Base-by-base conservation (phyloP, 23 tunicate genomes). In the Ciona savignyi region DNA sequence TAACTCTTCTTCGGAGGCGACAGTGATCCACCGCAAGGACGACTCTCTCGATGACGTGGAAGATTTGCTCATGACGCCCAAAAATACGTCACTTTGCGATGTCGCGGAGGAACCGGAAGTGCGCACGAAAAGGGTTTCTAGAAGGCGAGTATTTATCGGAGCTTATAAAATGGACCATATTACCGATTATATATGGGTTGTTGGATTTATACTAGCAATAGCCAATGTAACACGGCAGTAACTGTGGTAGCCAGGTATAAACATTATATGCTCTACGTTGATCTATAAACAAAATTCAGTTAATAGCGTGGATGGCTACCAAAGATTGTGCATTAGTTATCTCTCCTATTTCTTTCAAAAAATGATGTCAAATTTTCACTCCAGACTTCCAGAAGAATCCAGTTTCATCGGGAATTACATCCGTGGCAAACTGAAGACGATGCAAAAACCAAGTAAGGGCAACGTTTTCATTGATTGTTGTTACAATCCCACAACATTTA, bases 11-110 rank as follows among this genome's bases (percentile, higher is more conserved):
- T 70, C 76, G 21, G 67, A 70, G 3, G 33, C 35, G 22, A 74
- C 80, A 3, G 80, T 74, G 25, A 68, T 74, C 26, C 80, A 74
- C 42, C 62, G 60, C 20, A 74, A 82, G 33, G 80, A 74, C 60
- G 79, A 82, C 51, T 82, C 87, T 1, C 70, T 82, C 2, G 80
- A 74, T 74, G 87, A 82, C 62, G 80, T 82, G 4, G 80, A 74
- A 4, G 87, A 82, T 51, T 20, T 42, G 9, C 56, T 42, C 11
- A 42, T 42, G 56, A 42, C 56, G 56, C 56, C 56, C 11, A 42
- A 42, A 15, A 42, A 42, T 15, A 42, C 56, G 56, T 42, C 56
- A 42, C 56, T 42, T 42, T 42, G 56, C 56, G 15, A 15, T 15
- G 56, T 42, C 56, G 15, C 56, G 56, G 56, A 42, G 56, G 56